These are phyloP conservation scores for Glyptemys insculpta DNA, from an alignment of 2,797 vertebrate genomes.

Conservation along the genomic window DNA sequence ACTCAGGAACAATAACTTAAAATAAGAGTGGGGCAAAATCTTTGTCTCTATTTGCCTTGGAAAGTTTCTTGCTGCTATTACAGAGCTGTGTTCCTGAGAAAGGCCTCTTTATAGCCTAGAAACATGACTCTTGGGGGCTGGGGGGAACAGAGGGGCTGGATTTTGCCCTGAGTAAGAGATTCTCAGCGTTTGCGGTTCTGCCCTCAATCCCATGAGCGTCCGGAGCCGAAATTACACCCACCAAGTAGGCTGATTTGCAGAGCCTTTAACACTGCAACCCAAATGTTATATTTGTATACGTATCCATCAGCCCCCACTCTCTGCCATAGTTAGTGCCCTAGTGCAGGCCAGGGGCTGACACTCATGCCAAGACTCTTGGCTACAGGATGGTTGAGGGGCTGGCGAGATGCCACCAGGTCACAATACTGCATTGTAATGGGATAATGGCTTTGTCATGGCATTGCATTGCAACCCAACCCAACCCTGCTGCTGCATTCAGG, in stretches of 20 bases:
- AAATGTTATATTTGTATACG: background rate
- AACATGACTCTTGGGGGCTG: background rate
- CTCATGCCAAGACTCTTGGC: background rate
- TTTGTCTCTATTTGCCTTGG: background rate
- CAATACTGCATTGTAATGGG: rapidly evolving
- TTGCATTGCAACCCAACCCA: rapidly evolving
- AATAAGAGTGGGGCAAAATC: background rate
- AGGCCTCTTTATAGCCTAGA: background rate
- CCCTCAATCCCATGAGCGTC: background rate
- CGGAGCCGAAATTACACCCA: background rate
- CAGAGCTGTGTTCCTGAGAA: background rate
- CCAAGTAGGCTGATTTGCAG: background rate
- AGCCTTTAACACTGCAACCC: rapidly evolving
- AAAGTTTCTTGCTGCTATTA: background rate
- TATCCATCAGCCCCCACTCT: too few relatives aligned
- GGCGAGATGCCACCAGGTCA: rapidly evolving
- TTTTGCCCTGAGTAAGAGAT: background rate
- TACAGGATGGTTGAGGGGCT: background rate
- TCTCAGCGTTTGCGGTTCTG: background rate
- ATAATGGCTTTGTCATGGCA: rapidly evolving
- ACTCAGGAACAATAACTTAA: background rate
- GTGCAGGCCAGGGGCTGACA: background rate
- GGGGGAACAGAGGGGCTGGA: background rate
- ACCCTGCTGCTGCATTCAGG: rapidly evolving
- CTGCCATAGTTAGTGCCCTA: background rate